Base-by-base conservation (phyloP, 1,140 invertebrate genomes). In the Drepana arcuata region DNA sequence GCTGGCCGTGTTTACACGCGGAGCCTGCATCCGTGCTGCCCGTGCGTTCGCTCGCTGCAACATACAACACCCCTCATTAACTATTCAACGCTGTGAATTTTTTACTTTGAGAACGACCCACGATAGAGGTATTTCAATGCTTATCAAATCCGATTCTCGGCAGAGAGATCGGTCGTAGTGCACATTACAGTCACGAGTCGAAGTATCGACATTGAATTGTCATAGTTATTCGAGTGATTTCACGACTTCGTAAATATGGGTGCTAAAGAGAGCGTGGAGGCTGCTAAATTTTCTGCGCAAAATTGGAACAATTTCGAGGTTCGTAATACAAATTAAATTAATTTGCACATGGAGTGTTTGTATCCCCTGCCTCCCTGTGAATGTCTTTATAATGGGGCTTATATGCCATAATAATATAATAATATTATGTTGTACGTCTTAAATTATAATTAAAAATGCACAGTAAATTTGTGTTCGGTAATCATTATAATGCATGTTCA, bases 241-340 rank as follows among this genome's bases (percentile, higher is more conserved):
- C 66, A 73, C 65, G 57, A 67, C 52, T 65, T 59, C 57, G 63
- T 78, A 72, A 74, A 64, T 73, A 88, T 90, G 89, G 89, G 89
- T 85, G 88, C 88, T 70, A 90, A 90, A 86, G 88, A 88, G 69
- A 90, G 89, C 85, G 89, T 90, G 66, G 89, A 90, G 79, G 86
- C 86, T 66, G 88, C 88, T 74, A 90, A 90, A 87, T 87, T 89
- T 84, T 89, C 89, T 83, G 85, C 88, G 78, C 88, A 89, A 86
- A 88, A 88, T 85, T 90, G 89, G 89, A 89, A 88, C 80, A 88
- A 89, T 84, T 81, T 89, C 63, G 89, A 90, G 89, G 89, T 90
- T 86, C 83, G 86, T 86, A 84, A 42, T 51, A 63, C 70, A 59
- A 63, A 70, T 81, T 64, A 58, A 64, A 68, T 65, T 79, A 65